Evolutionary conservation across 1,140 invertebrate genomes (phyloP).

Genomic region (Eupristina koningsbergeri): DNA sequence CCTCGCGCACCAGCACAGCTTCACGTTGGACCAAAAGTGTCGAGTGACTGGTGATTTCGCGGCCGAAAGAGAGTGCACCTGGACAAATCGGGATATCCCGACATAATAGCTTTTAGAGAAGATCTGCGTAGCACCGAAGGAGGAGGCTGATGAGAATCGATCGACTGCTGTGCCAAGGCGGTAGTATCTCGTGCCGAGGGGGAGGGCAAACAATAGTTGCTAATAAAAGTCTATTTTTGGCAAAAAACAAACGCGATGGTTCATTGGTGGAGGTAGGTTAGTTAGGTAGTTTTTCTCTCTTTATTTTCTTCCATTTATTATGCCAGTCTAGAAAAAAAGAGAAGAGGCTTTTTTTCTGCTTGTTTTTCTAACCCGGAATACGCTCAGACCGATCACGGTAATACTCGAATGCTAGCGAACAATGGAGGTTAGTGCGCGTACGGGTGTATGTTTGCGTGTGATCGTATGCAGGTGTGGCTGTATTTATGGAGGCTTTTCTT

Average conservation of each 20-base stretch:
- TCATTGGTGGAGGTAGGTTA: background rate
- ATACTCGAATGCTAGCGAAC: conserved; percentile 11
- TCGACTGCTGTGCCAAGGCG: background rate
- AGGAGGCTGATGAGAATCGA: conserved; percentile 1
- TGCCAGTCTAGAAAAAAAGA: background rate
- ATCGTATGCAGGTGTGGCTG: too few species aligned
- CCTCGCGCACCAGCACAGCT: background rate
- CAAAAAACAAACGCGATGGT: background rate
- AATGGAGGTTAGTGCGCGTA: background rate
- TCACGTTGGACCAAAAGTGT: background rate
- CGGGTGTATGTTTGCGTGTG: too few species aligned
- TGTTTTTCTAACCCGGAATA: conserved; percentile 8
- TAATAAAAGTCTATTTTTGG: conserved; percentile 38
- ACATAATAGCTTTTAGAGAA: conserved; percentile 30
- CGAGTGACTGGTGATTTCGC: background rate
- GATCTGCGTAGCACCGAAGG: background rate
- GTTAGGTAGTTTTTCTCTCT: background rate
- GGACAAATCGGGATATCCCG: background rate
- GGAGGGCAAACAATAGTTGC: conserved; percentile 2
- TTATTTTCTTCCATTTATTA: background rate
- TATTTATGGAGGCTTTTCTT: background rate
- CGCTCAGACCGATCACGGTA: conserved; percentile 3
- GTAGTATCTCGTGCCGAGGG: too few species aligned
- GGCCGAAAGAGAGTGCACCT: background rate
- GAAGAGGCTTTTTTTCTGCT: background rate